A percentile compares a stretch with the other conserved stretches of the same genome.
phyloP scores from a whole-genome alignment of 2,888 invertebrate species.

The Listrodromus nycthemerus region DNA sequence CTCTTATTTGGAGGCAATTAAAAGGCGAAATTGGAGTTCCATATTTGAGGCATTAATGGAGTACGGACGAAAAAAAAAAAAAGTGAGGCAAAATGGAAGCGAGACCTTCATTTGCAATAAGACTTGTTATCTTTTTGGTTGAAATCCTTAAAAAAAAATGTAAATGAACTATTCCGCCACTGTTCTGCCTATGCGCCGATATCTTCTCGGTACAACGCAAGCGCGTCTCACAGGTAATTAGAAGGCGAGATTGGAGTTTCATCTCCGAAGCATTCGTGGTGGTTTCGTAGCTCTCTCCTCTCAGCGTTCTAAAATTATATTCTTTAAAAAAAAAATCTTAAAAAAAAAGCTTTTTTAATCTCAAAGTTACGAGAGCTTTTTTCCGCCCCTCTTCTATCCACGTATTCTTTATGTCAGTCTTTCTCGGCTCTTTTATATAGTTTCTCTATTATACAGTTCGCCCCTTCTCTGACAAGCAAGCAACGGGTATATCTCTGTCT shows the following conservation, averaged over 20 bases:
- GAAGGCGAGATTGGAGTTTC: conserved; percentile 49
- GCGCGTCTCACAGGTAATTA: conserved; percentile 30
- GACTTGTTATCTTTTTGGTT: too few relatives aligned
- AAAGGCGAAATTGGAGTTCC: conserved; percentile 48
- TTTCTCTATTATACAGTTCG: conserved; percentile 49
- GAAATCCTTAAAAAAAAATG: not conserved
- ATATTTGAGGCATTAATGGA: conserved; percentile 21
- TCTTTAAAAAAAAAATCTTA: conserved; percentile 13
- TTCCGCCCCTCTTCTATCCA: not conserved
- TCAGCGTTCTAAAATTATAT: conserved; percentile 16
- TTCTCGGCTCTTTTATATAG: conserved; percentile 37
- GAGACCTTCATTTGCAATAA: too few relatives aligned
- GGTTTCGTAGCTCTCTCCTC: conserved; percentile 10
- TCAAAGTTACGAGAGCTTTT: conserved; percentile 44
- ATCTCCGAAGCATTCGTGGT: conserved; percentile 27
- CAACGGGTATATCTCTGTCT: conserved; percentile 14
- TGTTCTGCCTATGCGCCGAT: not conserved
- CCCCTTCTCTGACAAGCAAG: not conserved
- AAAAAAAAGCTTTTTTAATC: conserved; percentile 41
- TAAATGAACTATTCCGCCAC: not conserved
- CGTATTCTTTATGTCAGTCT: conserved; percentile 9
- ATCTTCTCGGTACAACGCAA: conserved; percentile 31
- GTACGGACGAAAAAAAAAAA: too few relatives aligned
- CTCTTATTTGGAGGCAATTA: conserved; percentile 19
- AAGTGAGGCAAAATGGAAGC: too few relatives aligned